Percentiles rank a stretch among this genome's conserved stretches.
Evolutionary conservation across 2,113 vertebrate species (phyloP).

Genomic region (Naja naja): DNA sequence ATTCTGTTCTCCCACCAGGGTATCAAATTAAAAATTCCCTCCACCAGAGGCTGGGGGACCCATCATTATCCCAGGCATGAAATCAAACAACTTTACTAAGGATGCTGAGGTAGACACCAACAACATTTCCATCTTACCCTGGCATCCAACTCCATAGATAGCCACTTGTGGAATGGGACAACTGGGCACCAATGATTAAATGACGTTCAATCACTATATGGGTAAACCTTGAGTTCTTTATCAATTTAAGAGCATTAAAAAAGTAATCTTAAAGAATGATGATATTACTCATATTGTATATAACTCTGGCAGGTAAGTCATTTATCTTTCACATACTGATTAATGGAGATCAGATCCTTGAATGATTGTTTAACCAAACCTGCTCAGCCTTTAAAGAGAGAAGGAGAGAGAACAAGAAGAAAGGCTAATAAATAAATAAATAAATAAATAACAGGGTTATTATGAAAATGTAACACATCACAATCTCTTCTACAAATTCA

Average conservation of each 20-base stretch:
- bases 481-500: slow-evolving; percentile 35
- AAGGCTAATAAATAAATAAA: no score
- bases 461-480: slow-evolving; percentile 19
- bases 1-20: background rate
- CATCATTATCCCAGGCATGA: background rate
- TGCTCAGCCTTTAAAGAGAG: background rate
- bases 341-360: slow-evolving; percentile 10
- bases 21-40: background rate
- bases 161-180: background rate
- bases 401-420: background rate
- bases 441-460: no score
- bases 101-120: background rate
- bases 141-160: background rate
- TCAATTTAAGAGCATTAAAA: slow-evolving; percentile 33
- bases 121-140: background rate
- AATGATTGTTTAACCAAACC: slow-evolving; percentile 15
- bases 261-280: background rate
- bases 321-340: slow-evolving; percentile 10
- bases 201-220: background rate
- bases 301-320: slow-evolving; percentile 14
- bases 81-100: background rate
- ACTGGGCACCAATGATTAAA: background rate
- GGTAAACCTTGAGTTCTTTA: background rate
- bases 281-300: background rate
- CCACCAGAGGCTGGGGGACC: background rate